phyloP scores from a whole-genome alignment of 2,113 vertebrate genomes.

The Serinus canaria region DNA sequence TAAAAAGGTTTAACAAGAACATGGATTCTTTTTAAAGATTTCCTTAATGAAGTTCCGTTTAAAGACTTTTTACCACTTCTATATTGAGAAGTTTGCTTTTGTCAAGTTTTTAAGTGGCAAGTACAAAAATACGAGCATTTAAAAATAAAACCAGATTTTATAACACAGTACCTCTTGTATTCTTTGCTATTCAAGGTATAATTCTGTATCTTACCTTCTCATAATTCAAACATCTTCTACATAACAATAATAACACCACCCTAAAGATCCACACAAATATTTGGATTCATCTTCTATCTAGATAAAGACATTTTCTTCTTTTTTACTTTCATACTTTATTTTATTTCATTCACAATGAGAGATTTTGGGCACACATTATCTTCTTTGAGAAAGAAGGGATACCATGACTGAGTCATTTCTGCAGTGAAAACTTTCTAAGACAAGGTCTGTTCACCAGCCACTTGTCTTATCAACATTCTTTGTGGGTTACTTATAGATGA shows the following conservation, averaged over 20 bases:
- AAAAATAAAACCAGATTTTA: background rate
- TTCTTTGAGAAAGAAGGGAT: background rate
- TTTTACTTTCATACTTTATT: background rate
- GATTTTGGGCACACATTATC: rapidly evolving
- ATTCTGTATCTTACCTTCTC: background rate
- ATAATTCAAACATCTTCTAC: background rate
- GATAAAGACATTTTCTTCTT: background rate
- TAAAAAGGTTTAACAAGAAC: background rate
- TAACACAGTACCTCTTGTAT: background rate
- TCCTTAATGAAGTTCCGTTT: background rate
- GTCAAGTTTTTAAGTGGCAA: background rate
- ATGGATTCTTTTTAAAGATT: background rate
- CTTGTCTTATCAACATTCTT: background rate
- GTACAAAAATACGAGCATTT: background rate
- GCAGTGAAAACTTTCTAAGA: background rate
- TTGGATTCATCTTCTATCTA: background rate
- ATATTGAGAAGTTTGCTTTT: background rate
- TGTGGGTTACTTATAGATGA: background rate
- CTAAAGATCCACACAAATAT: background rate
- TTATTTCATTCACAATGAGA: background rate
- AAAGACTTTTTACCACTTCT: background rate
- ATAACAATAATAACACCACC: background rate
- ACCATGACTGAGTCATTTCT: background rate
- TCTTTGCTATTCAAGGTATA: background rate
- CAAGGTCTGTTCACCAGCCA: background rate